Evolutionary conservation across 2,113 vertebrate genomes (phyloP).

Genomic region (Mobula hypostoma): DNA sequence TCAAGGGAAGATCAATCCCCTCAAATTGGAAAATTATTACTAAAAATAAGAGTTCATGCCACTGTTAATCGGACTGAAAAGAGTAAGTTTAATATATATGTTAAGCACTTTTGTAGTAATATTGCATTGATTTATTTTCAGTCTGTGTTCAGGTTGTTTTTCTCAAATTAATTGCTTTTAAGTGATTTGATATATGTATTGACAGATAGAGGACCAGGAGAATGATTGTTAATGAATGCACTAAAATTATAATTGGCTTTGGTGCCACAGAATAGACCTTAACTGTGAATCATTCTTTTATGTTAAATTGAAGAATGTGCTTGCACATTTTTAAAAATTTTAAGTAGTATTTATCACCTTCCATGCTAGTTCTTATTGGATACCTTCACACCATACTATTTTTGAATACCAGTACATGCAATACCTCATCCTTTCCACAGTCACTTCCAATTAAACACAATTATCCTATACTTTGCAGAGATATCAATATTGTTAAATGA

Average conservation of each 20-base stretch:
- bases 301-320: background rate
- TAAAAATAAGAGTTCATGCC: background rate
- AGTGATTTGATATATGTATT: background rate
- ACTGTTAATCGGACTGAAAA: background rate
- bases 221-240: background rate
- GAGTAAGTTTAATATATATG: background rate
- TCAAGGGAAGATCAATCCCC: background rate
- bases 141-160: background rate
- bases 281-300: background rate
- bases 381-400: background rate
- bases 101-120: background rate
- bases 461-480: background rate
- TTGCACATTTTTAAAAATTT: background rate
- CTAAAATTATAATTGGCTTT: background rate
- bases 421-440: background rate
- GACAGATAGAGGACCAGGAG: background rate
- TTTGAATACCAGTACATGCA: background rate
- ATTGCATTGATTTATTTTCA: background rate
- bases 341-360: background rate
- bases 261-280: background rate
- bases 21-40: background rate
- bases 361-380: background rate
- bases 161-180: background rate
- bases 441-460: background rate
- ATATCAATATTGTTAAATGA: background rate